Base-by-base conservation (phyloP, 2,113 vertebrate genomes). In the Narcine bancroftii region DNA sequence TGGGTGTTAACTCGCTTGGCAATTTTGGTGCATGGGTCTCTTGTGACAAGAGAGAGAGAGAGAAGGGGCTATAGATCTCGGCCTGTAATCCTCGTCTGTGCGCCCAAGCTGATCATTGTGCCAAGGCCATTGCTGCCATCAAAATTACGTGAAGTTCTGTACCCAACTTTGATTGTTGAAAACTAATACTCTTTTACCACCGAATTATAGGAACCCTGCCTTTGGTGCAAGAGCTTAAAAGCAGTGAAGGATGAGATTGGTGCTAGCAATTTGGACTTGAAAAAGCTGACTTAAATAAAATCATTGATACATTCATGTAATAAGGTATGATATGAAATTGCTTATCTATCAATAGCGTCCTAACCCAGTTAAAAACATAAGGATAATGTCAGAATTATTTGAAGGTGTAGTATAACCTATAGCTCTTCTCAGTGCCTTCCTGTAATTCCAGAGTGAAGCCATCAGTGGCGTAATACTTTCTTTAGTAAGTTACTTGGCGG, bases 401-500 rank as follows among this genome's bases (percentile, higher is more conserved):
- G 33, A 36, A 36, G 60, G n/a, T 60, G 53, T n/a, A 85, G 19
- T 17, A 2, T 56, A 10, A 47, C 24, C 76, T 79, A 79, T n/a
- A 60, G 33, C 53, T 56, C 29, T n/a, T 83, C 56, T 83, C 79
- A 56, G 47, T 56, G 47, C 29, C 29, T 10, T 17, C 11, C 53
- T n/a, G 29, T 83, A 56, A 60, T 60, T 87, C 81, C 81, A 87
- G 53, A 39, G 60, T 87, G 53, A 87, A 63, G n/a, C 53, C 53
- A 63, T 60, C 53, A n/a, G 33, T n/a, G 36, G 53, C 36, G 53
- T 87, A 65, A 39, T 63, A 39, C 15, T 91, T 69, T 33, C 60
- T 33, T 9, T 39, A 42, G 42, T 24, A 39, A 94, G 93, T 94
- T 93, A 96, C 97, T 97, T 97, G 97, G 97, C 97, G 96, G 97